These are phyloP conservation scores for Nephrotoma guestfalica DNA, from an alignment of 2,888 invertebrate genomes.

Conservation along the genomic window DNA sequence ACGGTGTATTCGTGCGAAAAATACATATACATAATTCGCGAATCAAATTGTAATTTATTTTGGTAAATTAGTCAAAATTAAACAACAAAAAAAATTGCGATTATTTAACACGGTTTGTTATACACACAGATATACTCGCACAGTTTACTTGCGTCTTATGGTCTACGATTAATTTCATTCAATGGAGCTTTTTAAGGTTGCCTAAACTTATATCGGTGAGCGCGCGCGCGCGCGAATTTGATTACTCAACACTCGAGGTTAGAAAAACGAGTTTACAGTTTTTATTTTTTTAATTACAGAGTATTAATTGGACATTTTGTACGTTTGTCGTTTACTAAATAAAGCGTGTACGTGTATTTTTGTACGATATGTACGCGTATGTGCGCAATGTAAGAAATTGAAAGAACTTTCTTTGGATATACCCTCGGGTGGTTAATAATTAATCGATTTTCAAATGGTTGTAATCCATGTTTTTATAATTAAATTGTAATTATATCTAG, in stretches of 20 bases:
- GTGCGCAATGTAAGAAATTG: not conserved
- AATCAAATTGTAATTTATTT: not conserved
- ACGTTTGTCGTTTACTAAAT: not conserved
- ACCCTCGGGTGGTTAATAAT: not conserved
- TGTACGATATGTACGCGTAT: not conserved
- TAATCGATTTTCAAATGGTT: not conserved
- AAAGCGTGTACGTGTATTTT: not conserved
- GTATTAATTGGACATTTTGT: not conserved
- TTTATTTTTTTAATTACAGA: not conserved
- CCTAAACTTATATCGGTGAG: not conserved
- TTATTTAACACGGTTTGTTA: not conserved
- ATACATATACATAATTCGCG: not conserved
- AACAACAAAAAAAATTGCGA: not conserved
- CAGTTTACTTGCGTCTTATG: not conserved
- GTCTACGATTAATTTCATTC: not conserved
- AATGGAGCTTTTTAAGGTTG: not conserved
- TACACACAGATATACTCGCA: not conserved
- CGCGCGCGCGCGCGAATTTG: not conserved
- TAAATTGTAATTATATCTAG: not conserved
- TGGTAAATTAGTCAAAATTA: not conserved
- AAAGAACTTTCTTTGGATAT: not conserved
- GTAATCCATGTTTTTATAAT: not conserved
- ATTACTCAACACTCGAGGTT: not conserved
- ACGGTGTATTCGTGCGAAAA: not conserved
- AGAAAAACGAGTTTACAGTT: not conserved